These are phyloP conservation scores for Oreochromis tanganicae DNA, from an alignment of 2,113 vertebrate genomes.

Conservation along the genomic window DNA sequence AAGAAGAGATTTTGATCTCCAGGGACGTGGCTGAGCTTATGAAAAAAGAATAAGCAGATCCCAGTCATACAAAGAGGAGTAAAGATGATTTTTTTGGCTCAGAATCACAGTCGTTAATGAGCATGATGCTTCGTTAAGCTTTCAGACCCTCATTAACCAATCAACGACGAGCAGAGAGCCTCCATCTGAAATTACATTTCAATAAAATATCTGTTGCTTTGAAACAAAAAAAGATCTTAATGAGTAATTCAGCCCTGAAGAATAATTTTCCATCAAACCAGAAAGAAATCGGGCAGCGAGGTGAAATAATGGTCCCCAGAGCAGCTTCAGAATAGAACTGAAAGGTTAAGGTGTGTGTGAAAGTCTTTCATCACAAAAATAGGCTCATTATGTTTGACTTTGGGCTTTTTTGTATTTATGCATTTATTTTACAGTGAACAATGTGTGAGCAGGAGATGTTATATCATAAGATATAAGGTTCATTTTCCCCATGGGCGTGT, in stretches of 20 bases:
- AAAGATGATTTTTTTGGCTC: not conserved
- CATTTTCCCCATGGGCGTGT: not conserved
- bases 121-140: not conserved
- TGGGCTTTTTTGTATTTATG: not conserved
- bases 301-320: not conserved
- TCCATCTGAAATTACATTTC: not conserved
- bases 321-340: not conserved
- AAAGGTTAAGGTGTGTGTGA: not conserved
- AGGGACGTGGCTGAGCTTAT: not conserved
- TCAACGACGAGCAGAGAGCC: not conserved
- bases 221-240: not conserved
- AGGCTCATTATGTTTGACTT: not conserved
- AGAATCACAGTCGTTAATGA: not conserved
- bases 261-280: not conserved
- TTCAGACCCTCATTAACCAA: not conserved
- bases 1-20: not conserved
- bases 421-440: not conserved
- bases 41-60: not conserved
- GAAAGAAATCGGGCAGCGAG: not conserved
- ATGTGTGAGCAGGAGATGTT: not conserved
- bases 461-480: not conserved
- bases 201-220: not conserved
- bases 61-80: not conserved
- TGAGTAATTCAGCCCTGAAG: not conserved
- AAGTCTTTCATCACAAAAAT: not conserved